Conservation (phyloP, 2,888 invertebrate genomes). For the Dichetophora obliterata region DNA sequence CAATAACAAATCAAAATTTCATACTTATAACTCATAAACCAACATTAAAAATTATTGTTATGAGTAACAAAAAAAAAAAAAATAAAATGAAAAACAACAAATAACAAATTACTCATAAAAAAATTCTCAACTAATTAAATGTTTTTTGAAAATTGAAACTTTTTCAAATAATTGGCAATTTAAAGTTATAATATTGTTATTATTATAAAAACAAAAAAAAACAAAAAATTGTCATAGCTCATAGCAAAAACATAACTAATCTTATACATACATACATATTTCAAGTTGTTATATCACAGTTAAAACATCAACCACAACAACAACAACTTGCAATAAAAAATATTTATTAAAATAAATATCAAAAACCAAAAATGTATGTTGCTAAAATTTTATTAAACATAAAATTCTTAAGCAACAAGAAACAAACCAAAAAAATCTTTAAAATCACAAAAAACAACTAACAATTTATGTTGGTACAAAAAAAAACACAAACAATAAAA, state of each 20-base stretch:
- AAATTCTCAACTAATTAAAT: constrained; percentile 4
- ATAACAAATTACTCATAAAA: not conserved
- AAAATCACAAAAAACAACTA: constrained; percentile 17
- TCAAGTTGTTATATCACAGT: constrained; percentile 5
- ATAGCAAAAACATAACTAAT: constrained; percentile 29
- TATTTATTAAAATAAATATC: too few relatives aligned
- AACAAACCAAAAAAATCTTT: constrained; percentile 36
- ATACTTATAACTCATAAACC: constrained; percentile 25
- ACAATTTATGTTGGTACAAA: constrained; percentile 33
- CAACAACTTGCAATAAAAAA: constrained; percentile 11
- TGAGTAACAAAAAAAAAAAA: too few relatives aligned
- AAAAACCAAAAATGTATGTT: not conserved
- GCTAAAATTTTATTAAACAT: constrained; percentile 1
- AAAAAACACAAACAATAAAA: constrained; percentile 14
- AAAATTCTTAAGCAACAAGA: constrained; percentile 17
- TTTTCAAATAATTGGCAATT: constrained; percentile 23
- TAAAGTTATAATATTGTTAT: constrained; percentile 26
- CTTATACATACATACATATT: constrained; percentile 37
- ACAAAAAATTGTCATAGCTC: constrained; percentile 35
- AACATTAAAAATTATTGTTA: not conserved
- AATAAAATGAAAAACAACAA: not conserved
- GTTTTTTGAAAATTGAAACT: constrained; percentile 22
- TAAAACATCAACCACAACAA: not conserved
- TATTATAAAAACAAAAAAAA: constrained; percentile 31
- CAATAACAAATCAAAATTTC: constrained; percentile 31